Conservation (phyloP, 2,113 vertebrate genomes). For the Eira barbara region DNA sequence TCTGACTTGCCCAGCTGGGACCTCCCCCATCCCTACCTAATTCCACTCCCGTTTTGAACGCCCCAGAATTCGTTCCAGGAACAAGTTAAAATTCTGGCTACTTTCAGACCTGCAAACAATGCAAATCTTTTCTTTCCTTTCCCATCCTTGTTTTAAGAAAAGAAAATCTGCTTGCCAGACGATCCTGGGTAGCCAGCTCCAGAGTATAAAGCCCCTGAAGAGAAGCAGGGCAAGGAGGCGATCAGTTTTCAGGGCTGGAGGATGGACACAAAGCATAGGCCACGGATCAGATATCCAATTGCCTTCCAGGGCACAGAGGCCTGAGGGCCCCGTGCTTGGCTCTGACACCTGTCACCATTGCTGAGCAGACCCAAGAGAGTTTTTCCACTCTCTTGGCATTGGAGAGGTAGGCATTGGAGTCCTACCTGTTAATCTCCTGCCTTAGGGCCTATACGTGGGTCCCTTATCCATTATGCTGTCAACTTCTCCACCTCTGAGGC, state of each 20-base stretch:
- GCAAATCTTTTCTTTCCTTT: not conserved
- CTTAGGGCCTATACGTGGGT: not conserved
- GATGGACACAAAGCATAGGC: not conserved
- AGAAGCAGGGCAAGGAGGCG: not conserved
- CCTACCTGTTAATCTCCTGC: slow-evolving; percentile 2
- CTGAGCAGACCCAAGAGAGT: not conserved
- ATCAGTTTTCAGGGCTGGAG: not conserved
- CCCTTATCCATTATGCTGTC: not conserved
- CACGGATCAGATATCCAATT: not conserved
- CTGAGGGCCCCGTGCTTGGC: not conserved
- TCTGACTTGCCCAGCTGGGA: not conserved
- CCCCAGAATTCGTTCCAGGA: not conserved
- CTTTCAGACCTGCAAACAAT: not conserved
- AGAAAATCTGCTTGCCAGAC: not conserved
- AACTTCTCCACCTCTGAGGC: not conserved
- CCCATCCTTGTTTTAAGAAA: not conserved
- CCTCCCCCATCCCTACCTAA: not conserved
- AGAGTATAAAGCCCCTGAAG: not conserved
- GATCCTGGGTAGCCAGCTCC: not conserved
- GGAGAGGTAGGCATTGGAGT: not conserved
- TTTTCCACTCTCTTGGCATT: not conserved
- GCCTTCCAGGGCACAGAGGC: not conserved
- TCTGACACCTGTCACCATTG: slow-evolving; percentile 39
- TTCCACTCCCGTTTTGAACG: not conserved
- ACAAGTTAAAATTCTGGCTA: slow-evolving; percentile 25